Evolutionary conservation across 2,888 invertebrate genomes (phyloP).

Genomic region (Plebejus anna): DNA sequence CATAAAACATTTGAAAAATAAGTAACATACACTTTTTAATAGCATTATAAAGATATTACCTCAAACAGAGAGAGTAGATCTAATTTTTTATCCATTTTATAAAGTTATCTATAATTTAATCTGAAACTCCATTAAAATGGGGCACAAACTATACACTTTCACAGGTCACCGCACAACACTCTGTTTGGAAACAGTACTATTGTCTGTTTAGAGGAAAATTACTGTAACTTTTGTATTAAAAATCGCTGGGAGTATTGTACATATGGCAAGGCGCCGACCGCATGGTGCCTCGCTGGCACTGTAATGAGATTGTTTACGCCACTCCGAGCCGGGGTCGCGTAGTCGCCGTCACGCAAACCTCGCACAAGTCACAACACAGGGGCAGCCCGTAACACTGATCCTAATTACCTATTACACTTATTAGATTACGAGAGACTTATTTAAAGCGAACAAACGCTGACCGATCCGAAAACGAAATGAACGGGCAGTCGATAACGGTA

Average conservation of each 20-base stretch:
- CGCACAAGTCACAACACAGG: constrained; percentile 23
- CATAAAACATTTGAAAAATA: constrained; percentile 8
- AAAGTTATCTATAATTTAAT: constrained; percentile 19
- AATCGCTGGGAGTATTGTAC: constrained; percentile 40
- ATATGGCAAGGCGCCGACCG: constrained; percentile 68
- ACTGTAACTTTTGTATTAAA: constrained; percentile 18
- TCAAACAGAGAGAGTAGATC: constrained; percentile 73
- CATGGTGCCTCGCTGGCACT: constrained; percentile 77
- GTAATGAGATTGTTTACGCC: constrained; percentile 59
- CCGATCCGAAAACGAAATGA: constrained; percentile 71
- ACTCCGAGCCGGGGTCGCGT: constrained; percentile 44
- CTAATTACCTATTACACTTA: constrained; percentile 47
- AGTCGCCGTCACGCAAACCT: constrained; percentile 35
- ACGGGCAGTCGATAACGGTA: constrained; percentile 66
- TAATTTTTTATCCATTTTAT: constrained; percentile 73
- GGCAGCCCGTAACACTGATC: constrained; percentile 47
- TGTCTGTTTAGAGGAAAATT: constrained; percentile 17
- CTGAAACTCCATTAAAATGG: constrained; percentile 16
- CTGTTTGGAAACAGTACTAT: constrained; percentile 32
- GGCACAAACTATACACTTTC: constrained; percentile 36
- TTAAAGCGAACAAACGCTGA: constrained; percentile 50
- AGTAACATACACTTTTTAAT: neutral
- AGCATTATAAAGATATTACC: constrained; percentile 50
- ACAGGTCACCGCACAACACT: constrained; percentile 40
- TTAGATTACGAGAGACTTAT: constrained; percentile 49